Conservation (phyloP, 2,113 vertebrate genomes). For the Silurus meridionalis region DNA sequence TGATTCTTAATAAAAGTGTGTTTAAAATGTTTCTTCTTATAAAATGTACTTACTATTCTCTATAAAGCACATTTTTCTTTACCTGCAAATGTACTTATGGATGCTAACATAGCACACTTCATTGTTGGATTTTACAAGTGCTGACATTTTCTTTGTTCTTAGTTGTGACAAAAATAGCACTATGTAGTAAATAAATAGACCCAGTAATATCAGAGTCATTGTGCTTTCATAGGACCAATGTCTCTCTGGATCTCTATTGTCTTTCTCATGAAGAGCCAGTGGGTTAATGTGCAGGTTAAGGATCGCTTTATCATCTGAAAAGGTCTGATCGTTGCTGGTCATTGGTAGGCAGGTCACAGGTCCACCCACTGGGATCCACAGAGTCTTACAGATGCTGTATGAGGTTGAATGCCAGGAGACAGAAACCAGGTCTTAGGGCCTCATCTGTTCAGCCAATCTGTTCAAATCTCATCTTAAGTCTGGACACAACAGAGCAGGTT, state of each 20-base stretch:
- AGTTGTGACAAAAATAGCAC: neutral
- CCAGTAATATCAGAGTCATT: neutral
- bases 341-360: neutral
- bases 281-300: neutral
- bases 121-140: neutral
- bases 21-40: neutral
- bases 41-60: neutral
- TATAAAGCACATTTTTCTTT: neutral
- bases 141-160: neutral
- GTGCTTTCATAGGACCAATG: neutral
- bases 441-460: neutral
- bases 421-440: neutral
- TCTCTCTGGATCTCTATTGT: neutral
- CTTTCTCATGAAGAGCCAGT: neutral
- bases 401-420: slow-evolving; percentile 20
- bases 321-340: neutral
- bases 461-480: neutral
- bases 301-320: neutral
- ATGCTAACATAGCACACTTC: neutral
- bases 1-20: neutral
- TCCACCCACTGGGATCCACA: neutral
- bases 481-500: neutral
- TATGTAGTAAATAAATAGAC: neutral
- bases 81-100: neutral
- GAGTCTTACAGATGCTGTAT: slow-evolving; percentile 14